Evolutionary conservation across 2,113 vertebrate genomes (phyloP), one percentile per base, ranked within the genome.

Genomic region (Petromus typicus): DNA sequence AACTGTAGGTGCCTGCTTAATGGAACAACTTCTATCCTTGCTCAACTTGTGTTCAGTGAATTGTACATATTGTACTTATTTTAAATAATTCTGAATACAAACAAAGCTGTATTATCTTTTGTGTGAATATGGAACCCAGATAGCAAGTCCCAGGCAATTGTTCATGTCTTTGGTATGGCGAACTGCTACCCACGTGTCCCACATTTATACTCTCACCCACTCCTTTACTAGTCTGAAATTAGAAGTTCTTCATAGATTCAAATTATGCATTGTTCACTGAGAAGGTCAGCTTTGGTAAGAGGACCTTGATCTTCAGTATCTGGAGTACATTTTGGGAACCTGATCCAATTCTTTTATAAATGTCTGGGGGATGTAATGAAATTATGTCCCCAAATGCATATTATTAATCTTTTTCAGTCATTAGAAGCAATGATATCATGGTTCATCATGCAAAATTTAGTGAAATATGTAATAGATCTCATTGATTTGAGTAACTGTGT

Each of bases 31-130:
- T 79, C 51, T 71, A 91, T 75, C 20, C 4, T 84, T 45, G 30
- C 3, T 90, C 56, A 81, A 40, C 45, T 82, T 71, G 45, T 23
- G 32, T 83, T 83, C 66, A 78, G 34, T 73, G 64, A 96, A 91
- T 91, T 95, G n/a, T 78, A 92, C 8, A 66, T 91, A 78, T 34
- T 95, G 25, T 75, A 76, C 67, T 95, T 95, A 84, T 45, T 95
- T 93, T 78, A 64, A 93, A 84, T 86, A 92, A 89, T 71, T 75
- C 20, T 87, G 30, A 64, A 61, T 66, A 51, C 54, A 95, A 96
- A 95, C 95, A 93, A 96, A 97, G 61, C 71, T 43, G 27, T 61
- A 71, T 69, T 30, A 84, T 56, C 71, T 43, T 64, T 82, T 43
- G 7, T 22, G 51, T 86, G 90, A 71, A 25, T 84, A 54, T n/a